These are phyloP conservation scores for Eumacrocentrus americanus DNA, from an alignment of 2,888 invertebrate species.

Conservation along the genomic window DNA sequence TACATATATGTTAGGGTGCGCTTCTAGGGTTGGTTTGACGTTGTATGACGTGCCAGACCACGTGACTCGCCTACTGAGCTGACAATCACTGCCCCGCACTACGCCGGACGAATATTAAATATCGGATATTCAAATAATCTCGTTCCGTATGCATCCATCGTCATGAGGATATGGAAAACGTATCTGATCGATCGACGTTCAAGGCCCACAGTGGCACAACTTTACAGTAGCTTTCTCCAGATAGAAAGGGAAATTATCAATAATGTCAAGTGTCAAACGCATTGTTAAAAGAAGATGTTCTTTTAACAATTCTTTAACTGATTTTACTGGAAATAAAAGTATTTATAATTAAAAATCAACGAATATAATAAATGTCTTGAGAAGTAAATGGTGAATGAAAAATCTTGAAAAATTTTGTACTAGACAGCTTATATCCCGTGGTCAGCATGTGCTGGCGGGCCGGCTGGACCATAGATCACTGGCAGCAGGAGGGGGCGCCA, in stretches of 20 bases:
- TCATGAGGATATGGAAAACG: conserved; percentile 22
- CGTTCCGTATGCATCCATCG: conserved; percentile 24
- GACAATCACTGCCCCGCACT: conserved; percentile 58
- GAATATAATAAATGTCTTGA: no score
- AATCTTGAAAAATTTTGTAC: background rate
- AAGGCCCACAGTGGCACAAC: background rate
- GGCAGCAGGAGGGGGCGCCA: conserved; percentile 29
- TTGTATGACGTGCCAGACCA: conserved; percentile 59
- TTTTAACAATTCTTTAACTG: no score
- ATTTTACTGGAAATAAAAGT: no score
- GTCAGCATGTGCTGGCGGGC: conserved; percentile 32
- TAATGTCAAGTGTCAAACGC: background rate
- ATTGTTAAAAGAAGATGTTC: no score
- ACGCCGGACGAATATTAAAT: conserved; percentile 60
- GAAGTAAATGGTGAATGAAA: background rate
- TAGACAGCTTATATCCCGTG: conserved; percentile 15
- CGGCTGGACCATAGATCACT: conserved; percentile 9
- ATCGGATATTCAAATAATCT: conserved; percentile 58
- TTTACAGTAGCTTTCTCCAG: background rate
- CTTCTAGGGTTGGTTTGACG: conserved; percentile 54
- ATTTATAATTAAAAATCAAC: no score
- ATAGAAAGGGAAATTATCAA: background rate
- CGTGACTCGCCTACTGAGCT: conserved; percentile 58
- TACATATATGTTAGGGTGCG: conserved; percentile 9
- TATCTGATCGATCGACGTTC: conserved; percentile 14